These are phyloP conservation scores for Deladenus siricidicola DNA, from an alignment of 2,888 invertebrate genomes.

Conservation along the genomic window DNA sequence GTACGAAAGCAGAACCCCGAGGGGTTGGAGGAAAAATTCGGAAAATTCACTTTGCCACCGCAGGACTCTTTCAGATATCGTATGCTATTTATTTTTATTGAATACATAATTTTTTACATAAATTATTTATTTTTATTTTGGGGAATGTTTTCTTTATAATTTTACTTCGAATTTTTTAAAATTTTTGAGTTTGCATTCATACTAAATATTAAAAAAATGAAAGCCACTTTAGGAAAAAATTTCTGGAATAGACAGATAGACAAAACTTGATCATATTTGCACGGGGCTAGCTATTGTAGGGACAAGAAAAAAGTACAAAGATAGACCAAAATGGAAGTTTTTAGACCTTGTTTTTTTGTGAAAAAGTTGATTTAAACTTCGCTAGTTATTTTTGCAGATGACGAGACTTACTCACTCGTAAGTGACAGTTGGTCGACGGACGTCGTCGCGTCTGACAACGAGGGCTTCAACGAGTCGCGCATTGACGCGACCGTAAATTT, in stretches of 20 bases:
- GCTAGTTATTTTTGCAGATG: constrained; percentile 59
- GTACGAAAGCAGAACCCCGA: constrained; percentile 70
- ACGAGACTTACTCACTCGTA: constrained; percentile 90
- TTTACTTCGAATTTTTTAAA: no score
- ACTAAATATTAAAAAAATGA: no score
- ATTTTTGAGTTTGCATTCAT: no score
- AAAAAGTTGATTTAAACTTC: constrained; percentile 53
- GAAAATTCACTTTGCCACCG: constrained; percentile 87
- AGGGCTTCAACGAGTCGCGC: constrained; percentile 55
- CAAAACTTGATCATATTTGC: no score
- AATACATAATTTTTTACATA: no score
- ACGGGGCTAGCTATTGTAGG: no score
- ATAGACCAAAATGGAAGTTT: not conserved
- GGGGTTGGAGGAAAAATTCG: constrained; percentile 94
- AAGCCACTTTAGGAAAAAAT: no score
- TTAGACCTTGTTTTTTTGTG: not conserved
- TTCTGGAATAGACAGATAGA: no score
- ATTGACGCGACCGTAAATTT: not conserved
- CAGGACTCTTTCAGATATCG: constrained; percentile 40
- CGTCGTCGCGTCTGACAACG: constrained; percentile 89
- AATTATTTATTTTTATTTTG: no score
- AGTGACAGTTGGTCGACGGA: constrained; percentile 99
- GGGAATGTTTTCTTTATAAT: no score
- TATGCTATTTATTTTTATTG: constrained; percentile 6
- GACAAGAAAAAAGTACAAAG: no score